Percentiles rank a stretch among this genome's conserved stretches.
Conservation (phyloP, 2,888 invertebrate species). For the Pterostichus niger region DNA sequence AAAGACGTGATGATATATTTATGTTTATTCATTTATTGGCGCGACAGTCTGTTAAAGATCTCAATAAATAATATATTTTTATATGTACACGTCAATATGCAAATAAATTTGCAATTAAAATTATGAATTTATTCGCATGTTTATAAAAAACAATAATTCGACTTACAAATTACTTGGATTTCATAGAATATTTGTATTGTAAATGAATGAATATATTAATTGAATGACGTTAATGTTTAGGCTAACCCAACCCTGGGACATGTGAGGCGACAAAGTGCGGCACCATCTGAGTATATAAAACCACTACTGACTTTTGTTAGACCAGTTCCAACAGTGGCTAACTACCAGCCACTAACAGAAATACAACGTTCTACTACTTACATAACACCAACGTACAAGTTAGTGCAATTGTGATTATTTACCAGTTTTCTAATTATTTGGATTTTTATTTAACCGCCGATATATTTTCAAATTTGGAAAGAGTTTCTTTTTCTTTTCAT, state of each 20-base stretch:
- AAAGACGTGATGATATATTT: no score
- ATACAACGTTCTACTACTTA: background rate
- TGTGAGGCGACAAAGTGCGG: background rate
- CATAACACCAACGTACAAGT: conserved; percentile 2
- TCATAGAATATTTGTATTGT: background rate
- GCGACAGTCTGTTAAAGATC: no score
- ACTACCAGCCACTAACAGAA: conserved; percentile 6
- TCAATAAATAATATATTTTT: no score
- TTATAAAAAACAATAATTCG: background rate
- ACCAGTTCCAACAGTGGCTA: conserved; percentile 22
- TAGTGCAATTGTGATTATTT: background rate
- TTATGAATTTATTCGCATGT: background rate
- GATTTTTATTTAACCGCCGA: no score
- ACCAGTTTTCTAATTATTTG: no score
- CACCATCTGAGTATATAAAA: background rate
- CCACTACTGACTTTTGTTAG: background rate
- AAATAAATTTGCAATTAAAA: no score
- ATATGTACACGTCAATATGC: no score
- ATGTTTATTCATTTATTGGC: no score
- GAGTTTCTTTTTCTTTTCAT: no score
- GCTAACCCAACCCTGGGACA: background rate
- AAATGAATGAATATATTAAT: conserved; percentile 17
- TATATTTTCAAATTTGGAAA: no score
- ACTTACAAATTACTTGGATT: background rate
- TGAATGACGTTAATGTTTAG: conserved; percentile 5